Conservation (phyloP, 2,888 invertebrate species). For the Thymelicus sylvestris region DNA sequence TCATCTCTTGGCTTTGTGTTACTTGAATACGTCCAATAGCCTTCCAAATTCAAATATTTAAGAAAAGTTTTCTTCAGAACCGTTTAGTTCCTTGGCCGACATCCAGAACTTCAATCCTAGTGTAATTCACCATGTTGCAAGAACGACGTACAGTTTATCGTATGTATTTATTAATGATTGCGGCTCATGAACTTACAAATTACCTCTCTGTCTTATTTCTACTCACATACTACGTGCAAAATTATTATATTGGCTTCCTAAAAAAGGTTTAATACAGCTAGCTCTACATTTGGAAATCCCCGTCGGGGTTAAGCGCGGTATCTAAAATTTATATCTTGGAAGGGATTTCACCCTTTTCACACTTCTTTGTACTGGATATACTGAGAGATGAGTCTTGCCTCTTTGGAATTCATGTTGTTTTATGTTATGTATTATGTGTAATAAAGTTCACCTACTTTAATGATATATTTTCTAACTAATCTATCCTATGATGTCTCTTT, state of each 20-base stretch:
- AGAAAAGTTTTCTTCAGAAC: conserved; percentile 9
- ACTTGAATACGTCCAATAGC: not conserved
- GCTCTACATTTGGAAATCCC: conserved; percentile 18
- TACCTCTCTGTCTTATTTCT: not conserved
- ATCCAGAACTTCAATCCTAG: conserved; percentile 21
- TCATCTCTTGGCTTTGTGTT: not conserved
- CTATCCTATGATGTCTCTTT: too few relatives aligned
- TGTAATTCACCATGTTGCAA: conserved; percentile 28
- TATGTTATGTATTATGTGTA: too few relatives aligned
- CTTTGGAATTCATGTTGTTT: too few relatives aligned
- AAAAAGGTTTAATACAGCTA: conserved; percentile 14
- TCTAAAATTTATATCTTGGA: conserved; percentile 19
- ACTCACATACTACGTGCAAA: conserved; percentile 7
- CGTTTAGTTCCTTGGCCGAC: conserved; percentile 25
- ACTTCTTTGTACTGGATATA: too few relatives aligned
- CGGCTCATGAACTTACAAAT: conserved; percentile 16
- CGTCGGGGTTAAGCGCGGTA: conserved; percentile 7
- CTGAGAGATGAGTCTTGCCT: too few relatives aligned
- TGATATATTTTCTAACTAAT: too few relatives aligned
- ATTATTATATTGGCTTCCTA: conserved; percentile 5
- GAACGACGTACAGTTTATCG: conserved; percentile 20
- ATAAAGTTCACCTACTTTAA: too few relatives aligned
- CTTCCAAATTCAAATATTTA: conserved; percentile 1
- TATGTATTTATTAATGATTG: conserved; percentile 25
- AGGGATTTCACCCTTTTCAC: conserved; percentile 12